Evolutionary conservation across 2,113 vertebrate species (phyloP).

Genomic region (Entomyzon cyanotis): DNA sequence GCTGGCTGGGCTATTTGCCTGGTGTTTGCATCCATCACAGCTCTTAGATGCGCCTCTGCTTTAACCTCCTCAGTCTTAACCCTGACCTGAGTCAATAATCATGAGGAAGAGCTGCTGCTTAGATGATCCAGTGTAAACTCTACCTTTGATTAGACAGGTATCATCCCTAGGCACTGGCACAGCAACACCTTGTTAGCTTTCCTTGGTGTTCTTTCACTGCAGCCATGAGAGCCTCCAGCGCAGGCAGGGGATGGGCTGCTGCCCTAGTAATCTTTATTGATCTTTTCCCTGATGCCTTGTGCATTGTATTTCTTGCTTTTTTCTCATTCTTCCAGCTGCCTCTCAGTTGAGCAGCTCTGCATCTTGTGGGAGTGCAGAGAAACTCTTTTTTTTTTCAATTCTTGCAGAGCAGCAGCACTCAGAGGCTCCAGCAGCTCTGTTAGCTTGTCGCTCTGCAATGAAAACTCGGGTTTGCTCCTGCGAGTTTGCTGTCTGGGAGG

Average conservation of each 20-base stretch:
- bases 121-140: conserved; percentile 47
- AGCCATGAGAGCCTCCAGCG: background rate
- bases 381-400: background rate
- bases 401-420: background rate
- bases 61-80: conserved; percentile 48
- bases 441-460: background rate
- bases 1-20: background rate
- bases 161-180: background rate
- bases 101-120: background rate
- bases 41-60: background rate
- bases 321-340: background rate
- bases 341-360: background rate
- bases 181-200: conserved; percentile 18
- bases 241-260: background rate
- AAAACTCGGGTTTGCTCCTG: background rate
- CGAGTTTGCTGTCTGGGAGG: background rate
- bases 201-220: conserved; percentile 3
- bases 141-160: conserved; percentile 50
- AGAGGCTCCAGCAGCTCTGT: background rate
- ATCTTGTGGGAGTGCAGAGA: conserved; percentile 1
- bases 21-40: conserved; percentile 30
- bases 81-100: conserved; percentile 53
- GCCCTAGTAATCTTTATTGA: conserved; percentile 61
- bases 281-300: conserved; percentile 3
- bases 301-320: conserved; percentile 28